Percentiles rank a stretch among this genome's conserved stretches.
These are phyloP conservation scores for Oceanites oceanicus DNA, from an alignment of 2,113 vertebrate species.

Conservation along the genomic window DNA sequence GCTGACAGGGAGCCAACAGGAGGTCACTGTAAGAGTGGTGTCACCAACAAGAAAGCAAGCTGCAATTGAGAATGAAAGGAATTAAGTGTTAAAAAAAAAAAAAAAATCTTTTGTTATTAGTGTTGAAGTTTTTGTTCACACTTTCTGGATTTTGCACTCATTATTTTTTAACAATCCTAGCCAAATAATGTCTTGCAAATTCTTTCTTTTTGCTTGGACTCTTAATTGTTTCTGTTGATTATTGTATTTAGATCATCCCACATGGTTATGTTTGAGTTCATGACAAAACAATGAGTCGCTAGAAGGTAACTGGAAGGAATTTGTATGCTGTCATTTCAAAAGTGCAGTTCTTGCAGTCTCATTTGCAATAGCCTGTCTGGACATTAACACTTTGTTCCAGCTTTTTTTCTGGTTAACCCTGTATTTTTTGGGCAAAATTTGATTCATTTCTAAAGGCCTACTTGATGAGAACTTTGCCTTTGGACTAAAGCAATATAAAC, in stretches of 20 bases:
- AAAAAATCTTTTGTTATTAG: not conserved
- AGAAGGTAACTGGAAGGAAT: not conserved
- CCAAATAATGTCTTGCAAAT: not conserved
- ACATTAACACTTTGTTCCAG: not conserved
- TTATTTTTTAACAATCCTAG: not conserved
- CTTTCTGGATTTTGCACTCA: not conserved
- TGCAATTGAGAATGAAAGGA: not conserved
- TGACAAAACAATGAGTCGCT: not conserved
- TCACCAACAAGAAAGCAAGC: not conserved
- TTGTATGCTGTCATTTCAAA: not conserved
- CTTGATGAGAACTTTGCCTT: not conserved
- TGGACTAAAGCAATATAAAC: not conserved
- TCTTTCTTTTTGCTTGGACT: not conserved
- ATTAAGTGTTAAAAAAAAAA: not conserved
- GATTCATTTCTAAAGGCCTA: not conserved
- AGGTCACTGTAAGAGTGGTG: not conserved
- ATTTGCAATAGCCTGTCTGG: not conserved
- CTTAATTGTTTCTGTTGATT: not conserved
- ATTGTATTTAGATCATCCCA: not conserved
- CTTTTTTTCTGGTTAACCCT: not conserved
- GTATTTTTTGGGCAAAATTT: not conserved
- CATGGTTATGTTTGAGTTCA: not conserved
- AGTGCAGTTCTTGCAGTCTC: not conserved
- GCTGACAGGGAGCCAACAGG: not conserved
- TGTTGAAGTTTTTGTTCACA: not conserved